Conservation (phyloP, 2,888 invertebrate species). For the Rutpela maculata region DNA sequence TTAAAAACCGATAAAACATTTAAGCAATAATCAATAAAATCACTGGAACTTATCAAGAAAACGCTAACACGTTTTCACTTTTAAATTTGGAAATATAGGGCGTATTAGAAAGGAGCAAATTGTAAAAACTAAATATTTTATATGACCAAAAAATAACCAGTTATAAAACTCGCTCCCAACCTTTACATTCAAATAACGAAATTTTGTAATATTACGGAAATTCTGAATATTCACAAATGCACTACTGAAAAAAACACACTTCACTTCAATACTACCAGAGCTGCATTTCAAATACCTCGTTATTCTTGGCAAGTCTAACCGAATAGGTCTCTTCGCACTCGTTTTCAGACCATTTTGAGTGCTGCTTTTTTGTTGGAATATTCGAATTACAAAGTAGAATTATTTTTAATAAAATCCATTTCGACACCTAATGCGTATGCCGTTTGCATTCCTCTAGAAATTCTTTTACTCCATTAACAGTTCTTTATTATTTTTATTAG, state of each 20-base stretch:
- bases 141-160: no score
- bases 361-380: conserved; percentile 9
- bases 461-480: conserved; percentile 7
- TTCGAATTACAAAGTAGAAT: conserved; percentile 16
- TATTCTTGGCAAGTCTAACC: background rate
- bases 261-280: background rate
- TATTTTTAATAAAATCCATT: conserved; percentile 18
- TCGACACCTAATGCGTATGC: conserved; percentile 22
- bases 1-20: no score
- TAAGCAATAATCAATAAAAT: no score
- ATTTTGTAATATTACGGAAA: no score
- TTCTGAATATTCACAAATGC: no score
- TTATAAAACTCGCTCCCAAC: no score
- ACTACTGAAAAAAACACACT: background rate
- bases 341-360: conserved; percentile 25
- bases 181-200: no score
- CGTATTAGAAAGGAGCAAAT: no score
- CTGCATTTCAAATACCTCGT: conserved; percentile 16
- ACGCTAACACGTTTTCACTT: no score
- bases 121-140: no score
- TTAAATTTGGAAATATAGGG: no score
- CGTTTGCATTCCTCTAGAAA: conserved; percentile 14
- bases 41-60: no score
- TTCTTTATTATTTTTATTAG: conserved; percentile 25
- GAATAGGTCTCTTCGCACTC: background rate